A percentile compares a stretch with the other conserved stretches of the same genome.
Evolutionary conservation across 2,888 invertebrate genomes (phyloP).

Genomic region (Philereme vetulata): DNA sequence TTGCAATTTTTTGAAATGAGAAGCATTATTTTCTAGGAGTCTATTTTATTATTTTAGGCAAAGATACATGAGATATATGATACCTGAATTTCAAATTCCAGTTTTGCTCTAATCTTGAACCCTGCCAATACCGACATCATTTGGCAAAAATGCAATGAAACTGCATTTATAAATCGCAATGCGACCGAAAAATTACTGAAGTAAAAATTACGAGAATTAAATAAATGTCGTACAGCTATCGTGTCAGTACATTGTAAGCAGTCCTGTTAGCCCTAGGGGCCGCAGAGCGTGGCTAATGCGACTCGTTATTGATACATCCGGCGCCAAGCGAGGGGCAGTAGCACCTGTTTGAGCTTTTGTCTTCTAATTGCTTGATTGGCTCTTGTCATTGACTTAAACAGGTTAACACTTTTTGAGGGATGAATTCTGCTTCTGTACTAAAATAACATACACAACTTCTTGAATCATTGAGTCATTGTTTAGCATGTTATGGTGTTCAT

Average conservation of each 20-base stretch:
- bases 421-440: background rate
- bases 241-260: constrained; percentile 6
- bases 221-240: background rate
- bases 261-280: constrained; percentile 20
- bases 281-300: constrained; percentile 34
- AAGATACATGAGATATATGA: too few species aligned
- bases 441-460: too few species aligned
- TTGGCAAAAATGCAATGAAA: background rate
- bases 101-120: too few species aligned
- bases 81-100: too few species aligned
- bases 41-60: too few species aligned
- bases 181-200: too few species aligned
- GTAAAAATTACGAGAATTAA: too few species aligned
- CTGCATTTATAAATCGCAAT: background rate
- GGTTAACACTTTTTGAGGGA: constrained; percentile 6
- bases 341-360: constrained; percentile 30
- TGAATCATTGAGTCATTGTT: too few species aligned
- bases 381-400: constrained; percentile 13
- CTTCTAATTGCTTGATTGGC: constrained; percentile 29
- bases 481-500: too few species aligned
- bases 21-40: too few species aligned
- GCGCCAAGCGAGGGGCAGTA: constrained; percentile 17
- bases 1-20: too few species aligned
- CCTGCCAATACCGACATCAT: too few species aligned
- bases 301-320: constrained; percentile 37